Percentiles rank a stretch among this genome's conserved stretches.
Conservation (phyloP, 1,140 invertebrate species). For the Hermetia illucens region DNA sequence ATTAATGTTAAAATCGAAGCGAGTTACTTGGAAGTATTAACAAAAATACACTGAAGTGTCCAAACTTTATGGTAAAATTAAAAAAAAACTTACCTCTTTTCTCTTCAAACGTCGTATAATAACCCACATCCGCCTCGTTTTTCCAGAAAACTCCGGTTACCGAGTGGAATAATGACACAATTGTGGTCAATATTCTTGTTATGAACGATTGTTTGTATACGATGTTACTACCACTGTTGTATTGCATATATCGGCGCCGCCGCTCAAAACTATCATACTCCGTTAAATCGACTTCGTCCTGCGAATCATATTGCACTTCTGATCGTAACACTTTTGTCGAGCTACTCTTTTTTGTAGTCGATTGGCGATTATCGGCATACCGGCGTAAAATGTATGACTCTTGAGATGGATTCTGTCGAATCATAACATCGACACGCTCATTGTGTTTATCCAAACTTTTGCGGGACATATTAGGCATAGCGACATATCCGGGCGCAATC, state of each 20-base stretch:
- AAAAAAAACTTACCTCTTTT: background rate
- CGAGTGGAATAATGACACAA: constrained; percentile 10
- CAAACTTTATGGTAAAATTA: background rate
- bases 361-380: constrained; percentile 14
- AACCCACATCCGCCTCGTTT: background rate
- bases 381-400: constrained; percentile 24
- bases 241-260: constrained; percentile 1
- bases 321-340: constrained; percentile 1
- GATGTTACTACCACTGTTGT: constrained; percentile 1
- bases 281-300: constrained; percentile 19
- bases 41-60: background rate
- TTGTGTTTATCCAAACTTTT: constrained; percentile 34
- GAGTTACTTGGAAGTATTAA: no score
- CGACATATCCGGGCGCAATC: constrained; percentile 57
- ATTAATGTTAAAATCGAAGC: no score
- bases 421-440: constrained; percentile 23
- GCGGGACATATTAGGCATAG: constrained; percentile 71
- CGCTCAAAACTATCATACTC: constrained; percentile 5
- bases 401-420: constrained; percentile 18
- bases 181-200: constrained; percentile 14
- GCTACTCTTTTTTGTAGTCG: background rate
- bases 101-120: background rate
- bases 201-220: constrained; percentile 15
- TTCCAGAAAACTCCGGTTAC: background rate
- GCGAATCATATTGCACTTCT: constrained; percentile 21